These are phyloP conservation scores for Diplazon laetatorius DNA, from an alignment of 2,888 invertebrate genomes.

Conservation along the genomic window DNA sequence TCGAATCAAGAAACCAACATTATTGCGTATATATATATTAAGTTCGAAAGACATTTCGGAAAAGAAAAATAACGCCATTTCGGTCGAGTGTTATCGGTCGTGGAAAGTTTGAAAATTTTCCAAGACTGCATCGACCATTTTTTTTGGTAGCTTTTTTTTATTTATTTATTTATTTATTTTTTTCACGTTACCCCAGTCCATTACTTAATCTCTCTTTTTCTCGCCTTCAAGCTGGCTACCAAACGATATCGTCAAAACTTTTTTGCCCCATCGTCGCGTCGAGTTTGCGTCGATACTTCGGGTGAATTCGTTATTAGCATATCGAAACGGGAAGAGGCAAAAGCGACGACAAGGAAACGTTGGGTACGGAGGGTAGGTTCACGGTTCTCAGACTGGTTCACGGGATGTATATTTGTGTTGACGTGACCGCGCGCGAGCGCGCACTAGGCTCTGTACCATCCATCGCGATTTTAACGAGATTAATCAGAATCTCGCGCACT, in stretches of 20 bases:
- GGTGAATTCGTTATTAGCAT: constrained; percentile 55
- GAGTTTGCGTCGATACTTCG: constrained; percentile 48
- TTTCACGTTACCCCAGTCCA: neutral
- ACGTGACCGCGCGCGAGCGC: constrained; percentile 34
- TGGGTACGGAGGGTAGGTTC: neutral
- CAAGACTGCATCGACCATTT: neutral
- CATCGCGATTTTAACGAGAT: constrained; percentile 53
- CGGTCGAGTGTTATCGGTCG: neutral
- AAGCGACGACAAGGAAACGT: neutral
- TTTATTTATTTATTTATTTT: too few relatives aligned
- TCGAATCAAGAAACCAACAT: constrained; percentile 1
- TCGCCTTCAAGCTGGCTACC: constrained; percentile 11
- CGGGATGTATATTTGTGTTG: constrained; percentile 1
- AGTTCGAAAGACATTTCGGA: constrained; percentile 21
- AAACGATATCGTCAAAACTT: constrained; percentile 46
- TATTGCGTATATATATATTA: constrained; percentile 9
- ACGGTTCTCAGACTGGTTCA: neutral
- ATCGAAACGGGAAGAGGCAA: constrained; percentile 10
- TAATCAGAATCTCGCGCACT: constrained; percentile 52
- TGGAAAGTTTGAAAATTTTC: constrained; percentile 12
- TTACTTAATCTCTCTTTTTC: constrained; percentile 17
- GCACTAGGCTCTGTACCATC: too few relatives aligned
- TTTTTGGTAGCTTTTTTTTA: constrained; percentile 7
- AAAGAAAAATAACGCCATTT: neutral
- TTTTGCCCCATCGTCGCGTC: constrained; percentile 22